Base-by-base conservation (phyloP, 2,888 invertebrate genomes). In the Geophilus truncorum region DNA sequence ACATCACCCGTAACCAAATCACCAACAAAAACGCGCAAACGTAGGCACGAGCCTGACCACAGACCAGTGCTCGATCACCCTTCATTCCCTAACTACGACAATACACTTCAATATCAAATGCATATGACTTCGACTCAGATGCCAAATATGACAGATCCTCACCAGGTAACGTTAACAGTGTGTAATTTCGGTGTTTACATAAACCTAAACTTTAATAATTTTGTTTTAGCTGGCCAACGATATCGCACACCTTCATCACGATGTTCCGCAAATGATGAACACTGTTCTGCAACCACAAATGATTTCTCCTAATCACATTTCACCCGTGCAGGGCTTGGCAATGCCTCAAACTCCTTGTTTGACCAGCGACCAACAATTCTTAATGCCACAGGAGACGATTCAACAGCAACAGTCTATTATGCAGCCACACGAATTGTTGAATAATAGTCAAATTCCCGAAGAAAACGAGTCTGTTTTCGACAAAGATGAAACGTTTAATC, bases 401-500 rank as follows among this genome's bases (percentile, higher is more conserved):
- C 28, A 80, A 15, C 9, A 6, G 28, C 45, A 80, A 28, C 77
- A 77, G 9, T 18, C 77, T 3, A 32, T 77, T 34, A 30, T 77
- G 6, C 77, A 32, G 7, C 28, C 77, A n/a, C 34, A 77, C n/a
- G 77, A 77, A 10, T 28, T 45, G 23, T 51, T 62, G 7, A 78
- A 76, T 36, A 36, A 32, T 18, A 28, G 23, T 21, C 18, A 21
- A 78, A 32, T 36, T 51, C 10, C 15, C 25, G 77, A 77, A 32
- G 34, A 75, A 10, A 79, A 70, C 25, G 32, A 30, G 21, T 80
- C 75, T 15, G 76, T 51, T 36, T 77, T 77, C 21, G 70, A 30
- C 78, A 77, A 34, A 12, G 76, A 70, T 12, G 77, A 45, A 28
- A 70, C 40, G 32, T 90, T 83, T 89, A 89, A 80, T 88, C 88